phyloP scores from a whole-genome alignment of 2,888 invertebrate genomes.

The Brenthis ino region DNA sequence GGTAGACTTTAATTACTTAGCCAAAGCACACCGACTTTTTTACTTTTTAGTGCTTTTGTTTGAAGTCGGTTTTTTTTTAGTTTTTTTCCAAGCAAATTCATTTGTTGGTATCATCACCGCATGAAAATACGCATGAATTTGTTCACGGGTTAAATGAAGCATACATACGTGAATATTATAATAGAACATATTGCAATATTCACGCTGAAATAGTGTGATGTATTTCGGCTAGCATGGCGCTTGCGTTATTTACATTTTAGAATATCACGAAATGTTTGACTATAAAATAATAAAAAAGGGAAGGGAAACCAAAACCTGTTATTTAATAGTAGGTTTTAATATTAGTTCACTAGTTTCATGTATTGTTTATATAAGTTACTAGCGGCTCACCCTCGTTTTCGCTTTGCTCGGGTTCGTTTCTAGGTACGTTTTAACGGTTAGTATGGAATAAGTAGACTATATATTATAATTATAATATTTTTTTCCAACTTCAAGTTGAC shows the following conservation, averaged over 20 bases:
- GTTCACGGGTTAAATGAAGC: neutral
- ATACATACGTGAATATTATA: neutral
- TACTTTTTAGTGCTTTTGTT: no score
- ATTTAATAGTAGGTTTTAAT: neutral
- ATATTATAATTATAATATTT: no score
- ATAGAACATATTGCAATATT: neutral
- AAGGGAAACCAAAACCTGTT: neutral
- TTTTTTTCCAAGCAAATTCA: neutral
- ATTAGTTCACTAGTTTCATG: no score
- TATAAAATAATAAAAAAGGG: neutral
- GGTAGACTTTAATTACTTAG: no score
- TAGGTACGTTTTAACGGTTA: no score
- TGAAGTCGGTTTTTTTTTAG: no score
- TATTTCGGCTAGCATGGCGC: neutral
- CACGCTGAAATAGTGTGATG: neutral
- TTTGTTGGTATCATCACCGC: neutral
- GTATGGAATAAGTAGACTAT: no score
- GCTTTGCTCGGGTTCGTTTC: no score
- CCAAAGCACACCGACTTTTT: no score
- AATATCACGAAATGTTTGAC: neutral
- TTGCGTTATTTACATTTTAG: neutral
- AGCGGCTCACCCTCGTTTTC: no score
- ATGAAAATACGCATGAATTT: neutral
- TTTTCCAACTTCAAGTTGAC: no score
- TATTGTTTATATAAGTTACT: no score